Conservation (phyloP, 1,140 invertebrate genomes). For the Drosophila dunni region DNA sequence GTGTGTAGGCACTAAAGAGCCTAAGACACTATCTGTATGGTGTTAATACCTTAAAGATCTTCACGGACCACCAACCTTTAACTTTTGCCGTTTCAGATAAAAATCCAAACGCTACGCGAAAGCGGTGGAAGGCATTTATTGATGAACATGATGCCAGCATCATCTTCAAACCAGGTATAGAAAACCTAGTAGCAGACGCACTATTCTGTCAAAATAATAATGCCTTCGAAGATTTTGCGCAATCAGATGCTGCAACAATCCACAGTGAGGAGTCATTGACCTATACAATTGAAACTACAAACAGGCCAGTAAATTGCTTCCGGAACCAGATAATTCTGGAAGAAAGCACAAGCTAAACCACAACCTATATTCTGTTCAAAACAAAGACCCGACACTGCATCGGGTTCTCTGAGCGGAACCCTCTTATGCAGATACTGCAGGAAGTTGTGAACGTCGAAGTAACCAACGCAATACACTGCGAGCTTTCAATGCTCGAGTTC, state of each 20-base stretch:
- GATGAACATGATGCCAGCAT: not conserved
- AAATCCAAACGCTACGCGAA: not conserved
- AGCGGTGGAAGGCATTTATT: not conserved
- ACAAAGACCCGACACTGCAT: not conserved
- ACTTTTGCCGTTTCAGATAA: not conserved
- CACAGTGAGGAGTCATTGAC: not conserved
- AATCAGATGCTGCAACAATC: not conserved
- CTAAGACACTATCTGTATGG: no score
- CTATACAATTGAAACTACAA: constrained; percentile 4
- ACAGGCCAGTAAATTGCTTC: constrained; percentile 13
- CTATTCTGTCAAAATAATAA: constrained; percentile 7
- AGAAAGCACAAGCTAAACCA: not conserved
- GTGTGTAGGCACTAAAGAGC: not conserved
- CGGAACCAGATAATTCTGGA: constrained; percentile 9
- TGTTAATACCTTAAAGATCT: no score
- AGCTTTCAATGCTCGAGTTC: no score
- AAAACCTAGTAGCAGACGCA: not conserved
- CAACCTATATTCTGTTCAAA: not conserved
- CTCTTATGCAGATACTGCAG: not conserved
- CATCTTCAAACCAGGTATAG: not conserved
- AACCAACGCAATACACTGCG: no score
- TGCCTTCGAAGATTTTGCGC: not conserved
- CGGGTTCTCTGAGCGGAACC: constrained; percentile 1
- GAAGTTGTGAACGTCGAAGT: not conserved
- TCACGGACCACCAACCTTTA: no score